Percentiles rank a stretch among this genome's conserved stretches.
Conservation (phyloP, 2,113 vertebrate genomes). For the Capra hircus region DNA sequence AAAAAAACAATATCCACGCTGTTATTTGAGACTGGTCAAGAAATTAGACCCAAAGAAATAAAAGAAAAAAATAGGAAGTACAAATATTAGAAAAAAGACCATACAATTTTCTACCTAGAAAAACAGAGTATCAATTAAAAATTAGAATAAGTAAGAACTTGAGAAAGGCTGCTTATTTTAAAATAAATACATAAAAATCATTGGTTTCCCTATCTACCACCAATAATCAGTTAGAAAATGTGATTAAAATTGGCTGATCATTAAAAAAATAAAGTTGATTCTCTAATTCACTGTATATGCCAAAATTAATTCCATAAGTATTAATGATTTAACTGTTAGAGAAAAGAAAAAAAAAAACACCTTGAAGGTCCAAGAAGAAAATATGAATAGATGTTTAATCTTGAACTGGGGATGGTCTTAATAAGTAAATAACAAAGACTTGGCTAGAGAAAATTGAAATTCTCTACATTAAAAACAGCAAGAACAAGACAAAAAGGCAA, state of each 20-base stretch:
- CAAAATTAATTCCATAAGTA: background rate
- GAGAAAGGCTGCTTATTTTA: background rate
- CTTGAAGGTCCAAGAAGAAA: background rate
- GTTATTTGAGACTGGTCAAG: background rate
- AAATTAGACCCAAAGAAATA: slow-evolving; percentile 20
- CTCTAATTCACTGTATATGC: background rate
- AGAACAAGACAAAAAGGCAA: slow-evolving; percentile 18
- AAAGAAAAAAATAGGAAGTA: background rate
- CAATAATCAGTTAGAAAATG: slow-evolving; percentile 9
- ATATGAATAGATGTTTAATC: background rate
- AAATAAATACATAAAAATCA: slow-evolving; percentile 2
- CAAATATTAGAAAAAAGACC: background rate
- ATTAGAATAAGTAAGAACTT: slow-evolving; percentile 8
- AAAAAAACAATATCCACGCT: background rate
- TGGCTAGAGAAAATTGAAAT: background rate
- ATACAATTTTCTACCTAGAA: background rate
- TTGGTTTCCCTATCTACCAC: background rate
- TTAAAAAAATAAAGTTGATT: background rate
- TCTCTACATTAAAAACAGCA: background rate
- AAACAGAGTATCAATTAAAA: slow-evolving; percentile 5
- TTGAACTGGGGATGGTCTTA: background rate
- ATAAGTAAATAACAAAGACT: background rate
- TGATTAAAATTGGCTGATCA: background rate
- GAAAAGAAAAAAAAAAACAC: background rate
- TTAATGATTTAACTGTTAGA: background rate